Evolutionary conservation across 1,140 invertebrate species (phyloP), one percentile per base, ranked within the genome.

Genomic region (Oedothorax gibbosus): DNA sequence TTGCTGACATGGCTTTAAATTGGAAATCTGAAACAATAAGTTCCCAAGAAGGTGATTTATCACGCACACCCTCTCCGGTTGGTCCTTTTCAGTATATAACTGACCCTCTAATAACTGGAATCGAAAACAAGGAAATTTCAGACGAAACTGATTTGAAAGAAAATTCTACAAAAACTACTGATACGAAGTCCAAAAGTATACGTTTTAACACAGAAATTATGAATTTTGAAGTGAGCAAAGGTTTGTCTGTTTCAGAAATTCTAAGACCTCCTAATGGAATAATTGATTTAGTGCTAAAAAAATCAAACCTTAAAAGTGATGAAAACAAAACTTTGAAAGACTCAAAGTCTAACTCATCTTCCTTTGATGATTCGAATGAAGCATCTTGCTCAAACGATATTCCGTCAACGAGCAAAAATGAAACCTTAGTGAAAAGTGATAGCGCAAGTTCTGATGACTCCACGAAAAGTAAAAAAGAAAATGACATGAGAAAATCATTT

Each of bases 1-100:
- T 64, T 50, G 11, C 62, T 14, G 76, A 78, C 49, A 7, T 54
- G 9, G 20, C 7, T 12, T 14, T 21, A 8, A 57, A 54, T 14
- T 56, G 51, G 51, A 73, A 57, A 20, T 5, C 7, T n/a, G 81
- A 83, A 11, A 54, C 64, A 35, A 73, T 66, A n/a, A 18, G 64
- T 21, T 12, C 51, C 15, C 56, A 71, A 51, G 81, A 83, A 11
- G 81, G 81, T 3, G 81, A 83, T 14, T 50, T 83, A 12, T 83
- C 81, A 35, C 35, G 71, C 9, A 83, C 81, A 10, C 81, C 81
- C 6, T 75, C 71, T 0, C 81, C 81, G 4, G 57, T 83, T n/a
- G 81, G 81, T 12, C 81, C 81, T 12, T 64, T 83, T 66, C 20
- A 60, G 6, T 83, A 83, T 51, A 83, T 83, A 5, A 83, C 81